Evolutionary conservation across 2,113 vertebrate species (phyloP).

Genomic region (Thalassoma bifasciatum): DNA sequence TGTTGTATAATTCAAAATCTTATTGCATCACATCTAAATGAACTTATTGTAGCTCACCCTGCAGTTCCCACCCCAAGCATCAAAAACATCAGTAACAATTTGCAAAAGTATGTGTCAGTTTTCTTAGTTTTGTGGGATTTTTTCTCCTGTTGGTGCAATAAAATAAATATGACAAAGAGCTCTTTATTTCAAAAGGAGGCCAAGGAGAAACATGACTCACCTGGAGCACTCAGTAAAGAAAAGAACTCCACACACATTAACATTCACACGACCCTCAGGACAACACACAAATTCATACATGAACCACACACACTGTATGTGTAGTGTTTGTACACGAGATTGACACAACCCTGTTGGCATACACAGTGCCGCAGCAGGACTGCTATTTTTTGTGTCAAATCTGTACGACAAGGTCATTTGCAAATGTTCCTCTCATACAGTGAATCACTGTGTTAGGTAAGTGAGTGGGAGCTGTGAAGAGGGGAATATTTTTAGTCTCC

Average conservation of each 20-base stretch:
- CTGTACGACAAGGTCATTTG: conserved; percentile 72
- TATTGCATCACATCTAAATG: no score
- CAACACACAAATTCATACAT: conserved; percentile 1
- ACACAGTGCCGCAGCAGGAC: conserved; percentile 33
- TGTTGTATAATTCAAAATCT: no score
- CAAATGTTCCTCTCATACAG: conserved; percentile 63
- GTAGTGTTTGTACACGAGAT: neutral
- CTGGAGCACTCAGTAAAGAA: conserved; percentile 19
- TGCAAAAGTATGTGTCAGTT: no score
- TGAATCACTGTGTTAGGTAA: conserved; percentile 79
- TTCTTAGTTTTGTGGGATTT: neutral
- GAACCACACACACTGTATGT: neutral
- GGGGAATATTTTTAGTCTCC: conserved; percentile 72
- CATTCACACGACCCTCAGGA: conserved; percentile 6
- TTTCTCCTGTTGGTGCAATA: conserved; percentile 5
- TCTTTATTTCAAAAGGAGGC: conserved; percentile 16
- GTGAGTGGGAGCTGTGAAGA: conserved; percentile 74
- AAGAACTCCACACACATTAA: conserved; percentile 12
- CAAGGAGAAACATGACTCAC: conserved; percentile 49
- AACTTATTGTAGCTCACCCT: no score
- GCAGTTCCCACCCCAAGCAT: no score
- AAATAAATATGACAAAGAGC: conserved; percentile 21
- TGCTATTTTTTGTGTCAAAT: conserved; percentile 46
- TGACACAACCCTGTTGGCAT: conserved; percentile 17
- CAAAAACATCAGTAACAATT: no score